phyloP scores from a whole-genome alignment of 2,797 vertebrate genomes.

The Fringilla coelebs region DNA sequence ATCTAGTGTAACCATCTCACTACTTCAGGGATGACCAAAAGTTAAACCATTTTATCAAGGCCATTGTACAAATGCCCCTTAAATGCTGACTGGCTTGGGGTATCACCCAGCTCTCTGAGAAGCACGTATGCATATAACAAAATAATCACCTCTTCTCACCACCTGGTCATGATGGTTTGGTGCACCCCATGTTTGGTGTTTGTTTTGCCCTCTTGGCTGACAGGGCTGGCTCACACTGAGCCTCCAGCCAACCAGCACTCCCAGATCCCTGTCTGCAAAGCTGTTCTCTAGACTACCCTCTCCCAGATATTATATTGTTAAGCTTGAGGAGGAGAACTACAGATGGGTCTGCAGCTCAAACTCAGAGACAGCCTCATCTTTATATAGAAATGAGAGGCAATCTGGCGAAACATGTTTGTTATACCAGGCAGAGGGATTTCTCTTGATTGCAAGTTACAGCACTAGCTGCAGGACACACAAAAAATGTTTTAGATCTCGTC shows the following conservation, averaged over 20 bases:
- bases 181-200: fast-evolving
- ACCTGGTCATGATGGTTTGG: not conserved
- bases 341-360: not conserved
- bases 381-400: not conserved
- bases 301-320: not conserved
- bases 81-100: not conserved
- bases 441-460: not conserved
- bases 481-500: not conserved
- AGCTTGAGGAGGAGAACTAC: not conserved
- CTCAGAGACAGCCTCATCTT: not conserved
- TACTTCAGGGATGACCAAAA: not conserved
- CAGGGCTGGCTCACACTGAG: not conserved
- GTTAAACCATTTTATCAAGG: not conserved
- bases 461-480: not conserved
- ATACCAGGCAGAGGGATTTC: not conserved
- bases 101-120: not conserved
- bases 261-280: not conserved
- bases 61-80: not conserved
- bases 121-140: not conserved
- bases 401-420: not conserved
- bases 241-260: fast-evolving
- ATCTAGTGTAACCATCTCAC: not conserved
- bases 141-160: not conserved
- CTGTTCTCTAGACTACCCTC: not conserved
- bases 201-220: not conserved